A percentile compares a stretch with the other conserved stretches of the same genome.
phyloP scores from a whole-genome alignment of 2,113 vertebrate species.

The Melierax canorus region DNA sequence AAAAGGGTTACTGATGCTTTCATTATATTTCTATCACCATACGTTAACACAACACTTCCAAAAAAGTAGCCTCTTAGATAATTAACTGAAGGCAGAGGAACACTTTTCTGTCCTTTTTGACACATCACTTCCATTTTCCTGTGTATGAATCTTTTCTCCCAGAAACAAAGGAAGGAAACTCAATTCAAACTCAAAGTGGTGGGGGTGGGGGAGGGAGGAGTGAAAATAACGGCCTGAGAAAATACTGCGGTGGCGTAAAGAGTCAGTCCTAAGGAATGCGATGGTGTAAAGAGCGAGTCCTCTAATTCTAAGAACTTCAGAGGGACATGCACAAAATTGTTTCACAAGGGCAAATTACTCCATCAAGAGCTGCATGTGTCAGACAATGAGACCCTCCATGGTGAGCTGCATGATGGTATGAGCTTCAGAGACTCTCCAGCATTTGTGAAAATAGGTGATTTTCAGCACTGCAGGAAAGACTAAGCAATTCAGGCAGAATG shows the following conservation, averaged over 20 bases:
- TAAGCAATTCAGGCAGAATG: not conserved
- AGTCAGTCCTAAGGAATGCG: not conserved
- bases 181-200: not conserved
- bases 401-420: not conserved
- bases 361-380: not conserved
- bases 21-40: not conserved
- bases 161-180: slow-evolving; percentile 24
- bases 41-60: not conserved
- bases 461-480: not conserved
- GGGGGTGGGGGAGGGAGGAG: not conserved
- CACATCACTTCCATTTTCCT: not conserved
- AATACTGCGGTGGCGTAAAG: not conserved
- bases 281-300: not conserved
- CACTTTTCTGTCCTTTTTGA: not conserved
- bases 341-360: not conserved
- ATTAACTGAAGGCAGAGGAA: not conserved
- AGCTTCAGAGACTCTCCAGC: not conserved
- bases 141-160: not conserved
- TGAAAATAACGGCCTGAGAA: not conserved
- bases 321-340: not conserved
- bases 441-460: not conserved
- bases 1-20: not conserved
- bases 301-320: not conserved
- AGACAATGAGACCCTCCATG: not conserved
- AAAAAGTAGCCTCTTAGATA: not conserved